Percentiles rank a stretch among this genome's conserved stretches.
phyloP scores from a whole-genome alignment of 2,797 vertebrate genomes.

The Girardinus metallicus region DNA sequence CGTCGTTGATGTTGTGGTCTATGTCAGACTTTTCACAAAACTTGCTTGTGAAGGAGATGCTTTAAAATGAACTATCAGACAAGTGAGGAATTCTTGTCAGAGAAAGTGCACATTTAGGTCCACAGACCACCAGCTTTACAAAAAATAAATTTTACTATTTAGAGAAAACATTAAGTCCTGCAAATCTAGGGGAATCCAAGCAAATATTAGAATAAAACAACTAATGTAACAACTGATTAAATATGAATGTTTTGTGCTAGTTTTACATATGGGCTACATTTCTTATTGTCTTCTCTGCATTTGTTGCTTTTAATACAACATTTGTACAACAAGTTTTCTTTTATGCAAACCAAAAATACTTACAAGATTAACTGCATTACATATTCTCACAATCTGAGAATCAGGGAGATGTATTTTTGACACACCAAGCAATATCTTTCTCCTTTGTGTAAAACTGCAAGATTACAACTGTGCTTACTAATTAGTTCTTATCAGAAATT shows the following conservation, averaged over 20 bases:
- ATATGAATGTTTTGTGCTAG: neutral
- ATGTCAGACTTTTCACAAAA: slow-evolving; percentile 98
- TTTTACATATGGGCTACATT: neutral
- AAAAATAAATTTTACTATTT: neutral
- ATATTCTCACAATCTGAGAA: neutral
- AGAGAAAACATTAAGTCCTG: neutral
- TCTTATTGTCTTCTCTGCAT: neutral
- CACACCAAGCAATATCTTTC: neutral
- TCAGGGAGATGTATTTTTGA: neutral
- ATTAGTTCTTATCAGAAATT: neutral
- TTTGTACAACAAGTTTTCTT: neutral
- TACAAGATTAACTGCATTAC: neutral
- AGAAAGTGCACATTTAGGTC: neutral
- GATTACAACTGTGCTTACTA: neutral
- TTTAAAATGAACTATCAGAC: neutral
- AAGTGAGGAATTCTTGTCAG: neutral
- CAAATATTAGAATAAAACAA: neutral
- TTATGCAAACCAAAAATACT: neutral
- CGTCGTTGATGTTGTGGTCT: slow-evolving; percentile 90
- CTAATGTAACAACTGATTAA: neutral
- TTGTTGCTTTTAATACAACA: neutral
- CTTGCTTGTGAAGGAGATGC: slow-evolving; percentile 87
- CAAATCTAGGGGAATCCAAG: neutral
- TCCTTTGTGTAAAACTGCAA: neutral
- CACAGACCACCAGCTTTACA: neutral